Percentiles rank a stretch among this genome's conserved stretches.
Conservation (phyloP, 1,140 invertebrate genomes). For the Drosophila ambigua region DNA sequence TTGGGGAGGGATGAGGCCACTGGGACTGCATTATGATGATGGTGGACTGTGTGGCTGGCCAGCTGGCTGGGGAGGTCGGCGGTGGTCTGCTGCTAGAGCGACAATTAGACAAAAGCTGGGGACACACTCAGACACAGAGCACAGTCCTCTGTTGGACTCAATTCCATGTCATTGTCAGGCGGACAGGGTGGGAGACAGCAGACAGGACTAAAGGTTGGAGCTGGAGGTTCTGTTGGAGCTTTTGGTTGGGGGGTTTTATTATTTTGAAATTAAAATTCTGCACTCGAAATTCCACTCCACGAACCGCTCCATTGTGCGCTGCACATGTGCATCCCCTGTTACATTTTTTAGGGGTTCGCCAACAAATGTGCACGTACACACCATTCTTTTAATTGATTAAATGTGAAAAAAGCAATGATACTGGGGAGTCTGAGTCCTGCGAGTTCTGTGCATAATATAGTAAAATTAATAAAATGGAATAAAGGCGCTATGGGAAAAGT, state of each 20-base stretch:
- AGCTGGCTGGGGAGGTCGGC: background rate
- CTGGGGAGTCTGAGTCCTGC: background rate
- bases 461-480: too few relatives aligned
- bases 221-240: conserved; percentile 29
- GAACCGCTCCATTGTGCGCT: conserved; percentile 27
- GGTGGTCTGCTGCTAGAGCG: conserved; percentile 12
- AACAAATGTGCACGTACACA: conserved; percentile 52
- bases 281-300: conserved; percentile 8
- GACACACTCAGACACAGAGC: conserved; percentile 25
- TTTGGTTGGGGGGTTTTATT: conserved; percentile 46
- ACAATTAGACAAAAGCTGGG: conserved; percentile 76
- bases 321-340: conserved; percentile 50
- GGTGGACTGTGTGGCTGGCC: conserved; percentile 9
- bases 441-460: conserved; percentile 24
- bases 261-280: conserved; percentile 74
- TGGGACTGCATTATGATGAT: conserved; percentile 65
- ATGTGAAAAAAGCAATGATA: conserved; percentile 41
- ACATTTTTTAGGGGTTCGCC: conserved; percentile 20
- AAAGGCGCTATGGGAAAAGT: too few relatives aligned
- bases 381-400: conserved; percentile 76
- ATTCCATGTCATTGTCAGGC: conserved; percentile 73
- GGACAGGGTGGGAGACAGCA: background rate
- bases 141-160: conserved; percentile 29
- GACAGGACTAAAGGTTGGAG: conserved; percentile 3
- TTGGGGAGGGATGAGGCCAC: conserved; percentile 37